Evolutionary conservation across 1,140 invertebrate species (phyloP).

Genomic region (Zaprionus inermis): DNA sequence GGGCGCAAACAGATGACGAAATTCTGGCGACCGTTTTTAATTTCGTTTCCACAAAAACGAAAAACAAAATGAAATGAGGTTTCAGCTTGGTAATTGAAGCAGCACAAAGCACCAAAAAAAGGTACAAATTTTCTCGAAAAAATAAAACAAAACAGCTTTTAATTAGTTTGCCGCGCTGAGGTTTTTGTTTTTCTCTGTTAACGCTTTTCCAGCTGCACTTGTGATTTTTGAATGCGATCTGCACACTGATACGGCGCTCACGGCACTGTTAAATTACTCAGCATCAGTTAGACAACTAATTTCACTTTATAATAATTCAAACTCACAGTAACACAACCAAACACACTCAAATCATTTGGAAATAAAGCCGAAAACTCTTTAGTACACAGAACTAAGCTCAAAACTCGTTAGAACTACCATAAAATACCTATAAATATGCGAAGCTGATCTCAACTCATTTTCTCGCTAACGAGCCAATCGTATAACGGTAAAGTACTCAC

Average conservation of each 20-base stretch:
- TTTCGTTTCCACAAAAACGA: not conserved
- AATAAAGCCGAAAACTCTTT: too few species aligned
- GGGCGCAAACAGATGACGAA: conserved; percentile 4
- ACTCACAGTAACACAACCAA: too few species aligned
- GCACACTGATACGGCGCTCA: not conserved
- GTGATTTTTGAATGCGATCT: not conserved
- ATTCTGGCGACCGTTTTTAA: not conserved
- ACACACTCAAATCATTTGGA: too few species aligned
- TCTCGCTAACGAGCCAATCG: not conserved
- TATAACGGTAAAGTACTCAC: conserved; percentile 13
- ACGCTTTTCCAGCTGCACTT: not conserved
- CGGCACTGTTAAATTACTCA: too few species aligned
- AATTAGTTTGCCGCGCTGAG: not conserved
- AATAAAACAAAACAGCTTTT: not conserved
- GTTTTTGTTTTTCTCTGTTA: not conserved
- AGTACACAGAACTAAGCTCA: too few species aligned
- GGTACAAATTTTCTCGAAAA: conserved; percentile 1
- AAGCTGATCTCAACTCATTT: not conserved
- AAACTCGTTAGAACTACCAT: too few species aligned
- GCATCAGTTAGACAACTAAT: too few species aligned
- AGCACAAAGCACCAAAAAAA: not conserved
- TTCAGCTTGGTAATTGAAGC: not conserved
- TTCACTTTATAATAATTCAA: too few species aligned
- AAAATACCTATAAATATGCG: not conserved
- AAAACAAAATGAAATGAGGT: not conserved